Base-by-base conservation (phyloP, 1,140 invertebrate genomes). In the Heliconius melpomene region DNA sequence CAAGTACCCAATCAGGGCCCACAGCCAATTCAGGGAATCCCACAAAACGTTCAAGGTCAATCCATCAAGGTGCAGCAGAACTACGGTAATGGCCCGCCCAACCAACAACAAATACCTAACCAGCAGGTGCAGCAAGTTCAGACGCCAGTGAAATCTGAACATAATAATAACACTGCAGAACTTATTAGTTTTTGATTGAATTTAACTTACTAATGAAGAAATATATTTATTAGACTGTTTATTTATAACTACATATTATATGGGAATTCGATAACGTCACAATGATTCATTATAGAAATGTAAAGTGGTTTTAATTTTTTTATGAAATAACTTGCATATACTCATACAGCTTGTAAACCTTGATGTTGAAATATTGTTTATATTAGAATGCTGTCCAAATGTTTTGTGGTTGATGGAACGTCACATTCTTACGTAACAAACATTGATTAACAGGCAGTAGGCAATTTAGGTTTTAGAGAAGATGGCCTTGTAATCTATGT, bases 131-230 rank as follows among this genome's bases (percentile, higher is more conserved):
- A 91, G 71, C 85, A 84, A 84, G 79, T 82, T 2, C 90, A 91
- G 76, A 89, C 91, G 2, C 86, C 88, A 2, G 84, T 88, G 6
- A 93, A 93, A 73, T 88, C 91, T 26, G 92, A 94, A 85, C 87
- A 89, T 77, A 95, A 96, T 81, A 95, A 95, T 38, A 95, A 95
- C 84, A 96, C 96, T 7, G 96, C 96, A 73, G 96, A 97, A 90
- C 91, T 97, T 3, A 97, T 97, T 74, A 96, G 96, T 88, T 97
- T n/a, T 97, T 89, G 96, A 97, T 93, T 97, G 95, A 95, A 87
- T 74, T 23, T 66, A 72, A 77, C 72, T 81, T 73, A 75, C 11
- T 52, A 77, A 78, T 76, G 46, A 46, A 40, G 75, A 83, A 40
- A 83, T 85, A 77, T 88, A 89, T 87, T 88, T 85, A 85, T 84